These are phyloP conservation scores for Parambassis ranga DNA, from an alignment of 2,797 vertebrate genomes.

Conservation along the genomic window DNA sequence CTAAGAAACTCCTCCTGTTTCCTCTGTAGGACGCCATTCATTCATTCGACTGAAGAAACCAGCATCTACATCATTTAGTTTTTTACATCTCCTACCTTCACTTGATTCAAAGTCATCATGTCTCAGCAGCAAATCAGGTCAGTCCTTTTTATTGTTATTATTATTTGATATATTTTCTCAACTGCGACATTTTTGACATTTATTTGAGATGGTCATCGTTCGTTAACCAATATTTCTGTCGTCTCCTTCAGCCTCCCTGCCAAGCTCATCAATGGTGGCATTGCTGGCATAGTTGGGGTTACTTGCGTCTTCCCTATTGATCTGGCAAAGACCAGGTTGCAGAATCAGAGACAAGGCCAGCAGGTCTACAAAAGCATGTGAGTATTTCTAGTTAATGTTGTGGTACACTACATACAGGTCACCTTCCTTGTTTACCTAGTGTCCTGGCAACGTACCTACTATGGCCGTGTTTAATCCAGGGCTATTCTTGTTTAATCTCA, in stretches of 20 bases:
- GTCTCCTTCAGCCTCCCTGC: slow-evolving; percentile 80
- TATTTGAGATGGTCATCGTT: no score
- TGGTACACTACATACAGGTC: background rate
- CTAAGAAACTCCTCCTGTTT: background rate
- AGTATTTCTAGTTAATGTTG: slow-evolving; percentile 54
- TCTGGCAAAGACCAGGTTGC: slow-evolving; percentile 86
- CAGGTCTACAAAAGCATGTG: slow-evolving; percentile 88
- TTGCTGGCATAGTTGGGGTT: slow-evolving; percentile 87
- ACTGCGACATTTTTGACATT: background rate
- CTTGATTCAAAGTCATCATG: slow-evolving; percentile 64
- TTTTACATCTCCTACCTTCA: background rate
- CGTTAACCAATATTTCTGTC: no score
- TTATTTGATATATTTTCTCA: background rate
- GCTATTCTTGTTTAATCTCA: slow-evolving; percentile 15
- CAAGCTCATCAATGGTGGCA: slow-evolving; percentile 89
- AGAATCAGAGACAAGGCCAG: slow-evolving; percentile 87
- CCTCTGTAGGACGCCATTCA: slow-evolving; percentile 26
- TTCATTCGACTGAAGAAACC: slow-evolving; percentile 3
- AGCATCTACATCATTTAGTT: background rate
- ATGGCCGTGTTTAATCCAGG: background rate
- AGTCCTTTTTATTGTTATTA: background rate
- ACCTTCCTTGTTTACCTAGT: background rate
- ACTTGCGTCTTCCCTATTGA: slow-evolving; percentile 90
- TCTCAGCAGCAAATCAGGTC: slow-evolving; percentile 83
- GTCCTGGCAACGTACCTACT: background rate